Base-by-base conservation (phyloP, 2,113 vertebrate genomes). In the Shinisaurus crocodilurus region DNA sequence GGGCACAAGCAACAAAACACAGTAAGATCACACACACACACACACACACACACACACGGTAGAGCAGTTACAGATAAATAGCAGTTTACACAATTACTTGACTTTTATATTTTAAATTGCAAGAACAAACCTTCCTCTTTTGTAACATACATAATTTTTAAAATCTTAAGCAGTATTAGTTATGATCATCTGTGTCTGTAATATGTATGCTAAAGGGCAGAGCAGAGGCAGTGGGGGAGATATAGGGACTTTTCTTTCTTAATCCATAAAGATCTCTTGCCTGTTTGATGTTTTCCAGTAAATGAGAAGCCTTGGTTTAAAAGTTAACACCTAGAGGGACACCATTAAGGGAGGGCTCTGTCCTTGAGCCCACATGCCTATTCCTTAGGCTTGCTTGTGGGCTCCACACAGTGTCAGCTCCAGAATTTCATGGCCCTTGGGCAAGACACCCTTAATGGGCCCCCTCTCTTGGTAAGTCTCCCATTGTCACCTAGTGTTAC, bases 261-360 rank as follows among this genome's bases (percentile, higher is more conserved):
- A 0, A 54, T n/a, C 32, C 13, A 74, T 87, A 88, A 60, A 3
- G 1, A 82, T 94, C 7, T 79, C 40, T 32, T 23, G 4, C 3
- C 89, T 27, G 37, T 87, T 5, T n/a, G 6, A 40, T 82, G 29
- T 86, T 87, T 90, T 94, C 72, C 80, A 13, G 67, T 90, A 79
- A 72, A 12, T 32, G 0, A 37, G 69, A 60, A 75, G 54, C 20
- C 23, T 65, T 72, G 54, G 25, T 32, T 6, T 15, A 48, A 18
- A 90, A 75, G 3, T 0, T 32, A 82, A 89, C 43, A 69, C 32
- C 43, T 40, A 32, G 15, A 74, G 43, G 29, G 32, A 23, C 37
- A 48, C 43, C 32, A 4, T 4, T 87, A 3, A 40, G 87, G 25
- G 3, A 86, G 63, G 74, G 85, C 16, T 15, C 83, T 25, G 25